Percentiles rank a stretch among this genome's conserved stretches.
These are phyloP conservation scores for Scaptomyza tumidula DNA, from an alignment of 2,888 invertebrate genomes.

Conservation along the genomic window DNA sequence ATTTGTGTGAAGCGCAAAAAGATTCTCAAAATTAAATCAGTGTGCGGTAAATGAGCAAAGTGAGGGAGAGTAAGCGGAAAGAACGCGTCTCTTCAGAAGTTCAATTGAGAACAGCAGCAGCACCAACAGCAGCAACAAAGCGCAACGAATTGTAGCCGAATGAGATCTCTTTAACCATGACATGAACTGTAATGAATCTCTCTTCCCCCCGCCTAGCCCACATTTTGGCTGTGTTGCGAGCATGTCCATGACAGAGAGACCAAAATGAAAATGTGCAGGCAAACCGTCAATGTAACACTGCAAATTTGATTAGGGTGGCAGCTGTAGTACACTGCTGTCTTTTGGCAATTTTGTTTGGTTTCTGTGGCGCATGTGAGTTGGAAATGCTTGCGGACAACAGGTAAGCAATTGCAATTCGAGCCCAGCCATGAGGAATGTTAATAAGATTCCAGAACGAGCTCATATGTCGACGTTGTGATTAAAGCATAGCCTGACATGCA, in stretches of 20 bases:
- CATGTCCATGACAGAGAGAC: background rate
- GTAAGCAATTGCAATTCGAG: background rate
- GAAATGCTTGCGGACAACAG: background rate
- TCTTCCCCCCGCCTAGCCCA: background rate
- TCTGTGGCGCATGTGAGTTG: background rate
- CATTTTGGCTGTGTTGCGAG: no score
- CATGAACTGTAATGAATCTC: constrained; percentile 30
- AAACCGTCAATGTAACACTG: constrained; percentile 48
- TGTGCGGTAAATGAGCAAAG: constrained; percentile 28
- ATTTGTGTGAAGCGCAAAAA: constrained; percentile 71
- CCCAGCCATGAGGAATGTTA: background rate
- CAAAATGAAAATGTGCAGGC: constrained; percentile 58
- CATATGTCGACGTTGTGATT: no score
- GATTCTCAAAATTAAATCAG: constrained; percentile 75
- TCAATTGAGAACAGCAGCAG: constrained; percentile 34
- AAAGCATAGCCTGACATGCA: background rate
- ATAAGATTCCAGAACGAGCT: background rate
- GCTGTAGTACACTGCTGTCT: constrained; percentile 16
- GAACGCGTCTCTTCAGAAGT: constrained; percentile 9
- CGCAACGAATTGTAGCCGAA: constrained; percentile 24
- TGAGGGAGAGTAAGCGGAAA: background rate
- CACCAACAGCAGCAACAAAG: constrained; percentile 3
- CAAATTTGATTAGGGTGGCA: constrained; percentile 61
- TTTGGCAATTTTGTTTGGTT: background rate
- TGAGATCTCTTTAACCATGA: constrained; percentile 46